Evolutionary conservation across 1,140 invertebrate species (phyloP).

Genomic region (Drosophila oshimai): DNA sequence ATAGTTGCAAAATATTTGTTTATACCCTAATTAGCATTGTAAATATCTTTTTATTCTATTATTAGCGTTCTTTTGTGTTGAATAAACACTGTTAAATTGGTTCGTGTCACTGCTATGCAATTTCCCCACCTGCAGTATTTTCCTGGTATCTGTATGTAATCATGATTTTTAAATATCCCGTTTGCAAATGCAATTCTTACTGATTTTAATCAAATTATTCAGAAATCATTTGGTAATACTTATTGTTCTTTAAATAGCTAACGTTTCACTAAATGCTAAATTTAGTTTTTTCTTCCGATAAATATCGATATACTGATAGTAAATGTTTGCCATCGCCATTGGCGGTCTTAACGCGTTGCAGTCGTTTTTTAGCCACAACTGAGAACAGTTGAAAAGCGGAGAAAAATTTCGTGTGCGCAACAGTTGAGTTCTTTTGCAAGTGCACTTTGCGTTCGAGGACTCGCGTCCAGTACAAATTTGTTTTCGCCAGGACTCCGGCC

Average conservation of each 20-base stretch:
- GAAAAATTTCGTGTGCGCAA: conserved; percentile 1
- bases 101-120: background rate
- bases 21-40: background rate
- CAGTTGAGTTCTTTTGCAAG: conserved; percentile 12
- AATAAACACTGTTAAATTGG: background rate
- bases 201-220: too few species aligned
- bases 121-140: background rate
- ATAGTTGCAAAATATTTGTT: background rate
- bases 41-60: background rate
- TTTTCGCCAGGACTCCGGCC: background rate
- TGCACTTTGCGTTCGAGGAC: background rate
- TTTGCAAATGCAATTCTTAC: too few species aligned
- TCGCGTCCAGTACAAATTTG: background rate
- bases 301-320: too few species aligned
- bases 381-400: background rate
- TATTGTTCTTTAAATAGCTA: too few species aligned
- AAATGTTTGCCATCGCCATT: too few species aligned
- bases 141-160: too few species aligned
- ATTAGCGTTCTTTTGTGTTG: background rate
- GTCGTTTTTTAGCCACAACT: background rate
- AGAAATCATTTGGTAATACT: too few species aligned
- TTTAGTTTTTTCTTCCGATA: too few species aligned
- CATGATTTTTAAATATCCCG: too few species aligned
- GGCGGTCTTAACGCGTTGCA: too few species aligned
- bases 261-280: too few species aligned